Conservation (phyloP, 2,113 vertebrate species). For the Phocoena sinus region DNA sequence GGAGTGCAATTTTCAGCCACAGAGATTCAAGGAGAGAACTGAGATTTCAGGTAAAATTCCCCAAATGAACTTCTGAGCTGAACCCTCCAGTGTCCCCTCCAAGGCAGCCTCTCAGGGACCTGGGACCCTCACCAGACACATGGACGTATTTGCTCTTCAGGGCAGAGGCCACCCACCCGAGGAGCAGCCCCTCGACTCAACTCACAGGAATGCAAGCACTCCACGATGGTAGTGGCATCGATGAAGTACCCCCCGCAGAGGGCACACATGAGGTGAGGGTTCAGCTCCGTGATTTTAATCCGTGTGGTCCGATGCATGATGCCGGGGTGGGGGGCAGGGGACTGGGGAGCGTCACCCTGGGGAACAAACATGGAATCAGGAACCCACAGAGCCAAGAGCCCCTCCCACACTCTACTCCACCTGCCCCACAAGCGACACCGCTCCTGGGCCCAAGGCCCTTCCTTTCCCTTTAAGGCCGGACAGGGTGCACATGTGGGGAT, state of each 20-base stretch:
- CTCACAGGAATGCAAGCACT: conserved; percentile 97
- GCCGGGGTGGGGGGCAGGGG: background rate
- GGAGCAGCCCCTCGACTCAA: background rate
- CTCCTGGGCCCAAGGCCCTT: background rate
- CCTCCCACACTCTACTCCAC: accelerated
- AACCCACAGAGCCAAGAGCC: background rate
- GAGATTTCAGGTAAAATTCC: background rate
- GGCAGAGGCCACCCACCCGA: background rate
- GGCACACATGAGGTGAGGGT: conserved; percentile 88
- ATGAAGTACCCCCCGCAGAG: conserved; percentile 95
- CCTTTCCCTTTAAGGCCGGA: background rate
- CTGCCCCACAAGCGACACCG: background rate
- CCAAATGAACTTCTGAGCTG: background rate
- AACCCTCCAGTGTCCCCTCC: background rate
- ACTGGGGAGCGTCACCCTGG: conserved; percentile 19
- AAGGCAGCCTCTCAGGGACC: background rate
- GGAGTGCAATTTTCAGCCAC: background rate
- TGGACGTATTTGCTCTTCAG: background rate
- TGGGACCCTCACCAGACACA: background rate
- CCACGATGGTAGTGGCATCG: conserved; percentile 94
- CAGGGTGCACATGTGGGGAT: accelerated
- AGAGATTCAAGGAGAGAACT: background rate
- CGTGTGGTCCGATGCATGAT: conserved; percentile 84
- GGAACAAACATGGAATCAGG: background rate
- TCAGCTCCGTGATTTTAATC: conserved; percentile 86